These are phyloP conservation scores for Thereva nobilitata DNA, from an alignment of 2,888 invertebrate species.

Conservation along the genomic window DNA sequence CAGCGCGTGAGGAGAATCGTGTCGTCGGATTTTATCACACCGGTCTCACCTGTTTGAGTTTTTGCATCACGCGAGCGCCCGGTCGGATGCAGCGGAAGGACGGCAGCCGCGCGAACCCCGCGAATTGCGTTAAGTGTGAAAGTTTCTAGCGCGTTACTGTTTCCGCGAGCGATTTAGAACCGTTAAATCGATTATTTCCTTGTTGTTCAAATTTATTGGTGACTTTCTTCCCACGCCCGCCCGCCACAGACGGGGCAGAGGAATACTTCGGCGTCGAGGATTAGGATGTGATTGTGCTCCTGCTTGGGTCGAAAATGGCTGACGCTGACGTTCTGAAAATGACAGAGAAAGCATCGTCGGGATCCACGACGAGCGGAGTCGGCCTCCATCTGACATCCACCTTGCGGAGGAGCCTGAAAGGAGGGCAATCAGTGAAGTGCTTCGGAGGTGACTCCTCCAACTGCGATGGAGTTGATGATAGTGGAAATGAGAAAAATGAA, in stretches of 20 bases:
- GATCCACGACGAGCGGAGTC: background rate
- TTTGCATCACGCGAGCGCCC: background rate
- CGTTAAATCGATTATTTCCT: no score
- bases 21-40: constrained; percentile 8
- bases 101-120: background rate
- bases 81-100: background rate
- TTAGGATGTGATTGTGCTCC: no score
- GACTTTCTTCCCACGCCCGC: no score
- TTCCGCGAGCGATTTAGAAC: no score
- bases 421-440: background rate
- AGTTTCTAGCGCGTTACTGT: background rate
- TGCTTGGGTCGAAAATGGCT: constrained; percentile 18
- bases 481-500: background rate
- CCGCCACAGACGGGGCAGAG: no score
- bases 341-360: constrained; percentile 15
- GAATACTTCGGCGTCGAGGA: no score
- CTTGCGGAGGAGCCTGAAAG: constrained; percentile 8
- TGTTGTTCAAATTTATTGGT: no score
- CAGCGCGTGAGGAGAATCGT: background rate
- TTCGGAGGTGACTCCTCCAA: background rate
- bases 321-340: constrained; percentile 25
- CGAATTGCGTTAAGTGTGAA: background rate
- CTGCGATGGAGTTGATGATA: background rate
- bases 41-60: constrained; percentile 33
- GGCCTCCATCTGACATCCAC: constrained; percentile 12